Conservation (phyloP, 2,113 vertebrate genomes). For the Apeltes quadracus region DNA sequence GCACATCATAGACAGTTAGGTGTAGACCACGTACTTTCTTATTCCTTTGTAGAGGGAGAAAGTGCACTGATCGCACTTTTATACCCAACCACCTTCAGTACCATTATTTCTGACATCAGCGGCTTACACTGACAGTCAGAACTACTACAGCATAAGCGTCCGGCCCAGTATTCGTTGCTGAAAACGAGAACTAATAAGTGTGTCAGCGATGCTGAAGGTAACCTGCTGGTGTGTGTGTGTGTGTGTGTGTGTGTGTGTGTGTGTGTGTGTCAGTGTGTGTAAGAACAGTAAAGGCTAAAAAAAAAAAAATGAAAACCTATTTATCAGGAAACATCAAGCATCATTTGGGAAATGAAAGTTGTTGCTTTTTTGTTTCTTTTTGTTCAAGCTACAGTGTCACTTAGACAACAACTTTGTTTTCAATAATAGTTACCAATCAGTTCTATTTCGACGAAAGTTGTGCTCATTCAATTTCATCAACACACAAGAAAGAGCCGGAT, state of each 20-base stretch:
- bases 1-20: constrained; percentile 73
- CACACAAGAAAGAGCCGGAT: constrained; percentile 49
- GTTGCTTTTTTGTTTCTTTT: constrained; percentile 25
- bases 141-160: constrained; percentile 47
- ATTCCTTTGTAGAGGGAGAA: constrained; percentile 66
- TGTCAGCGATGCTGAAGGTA: constrained; percentile 33
- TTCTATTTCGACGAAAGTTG: constrained; percentile 43
- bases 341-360: neutral
- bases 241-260: constrained; percentile 2
- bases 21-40: constrained; percentile 76
- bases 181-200: constrained; percentile 58
- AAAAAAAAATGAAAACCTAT: too few relatives aligned
- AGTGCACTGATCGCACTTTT: constrained; percentile 67
- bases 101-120: constrained; percentile 73
- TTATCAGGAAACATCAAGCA: constrained; percentile 15
- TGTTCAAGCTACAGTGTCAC: constrained; percentile 8
- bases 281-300: too few relatives aligned
- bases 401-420: constrained; percentile 13
- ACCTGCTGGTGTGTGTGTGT: constrained; percentile 1
- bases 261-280: constrained; percentile 3
- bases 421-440: constrained; percentile 36
- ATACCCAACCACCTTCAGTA: constrained; percentile 40
- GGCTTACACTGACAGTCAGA: constrained; percentile 60
- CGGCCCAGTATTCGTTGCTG: constrained; percentile 38
- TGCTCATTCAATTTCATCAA: constrained; percentile 51